A percentile compares a stretch with the other conserved stretches of the same genome.
phyloP scores from a whole-genome alignment of 1,140 invertebrate species.

The Aplysia californica region DNA sequence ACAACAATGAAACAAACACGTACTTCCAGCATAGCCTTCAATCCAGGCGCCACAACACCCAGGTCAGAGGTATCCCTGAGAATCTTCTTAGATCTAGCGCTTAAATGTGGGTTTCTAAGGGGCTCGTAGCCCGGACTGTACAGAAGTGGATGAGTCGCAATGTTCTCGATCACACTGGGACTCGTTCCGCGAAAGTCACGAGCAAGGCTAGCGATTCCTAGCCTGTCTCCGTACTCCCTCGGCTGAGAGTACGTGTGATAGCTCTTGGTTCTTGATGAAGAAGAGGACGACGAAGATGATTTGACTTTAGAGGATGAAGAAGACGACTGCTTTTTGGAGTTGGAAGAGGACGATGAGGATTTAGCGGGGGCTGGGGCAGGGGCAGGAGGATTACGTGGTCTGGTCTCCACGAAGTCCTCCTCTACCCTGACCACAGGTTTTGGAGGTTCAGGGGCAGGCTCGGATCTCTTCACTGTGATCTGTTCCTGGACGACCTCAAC shows the following conservation, averaged over 20 bases:
- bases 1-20: neutral
- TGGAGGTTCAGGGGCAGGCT: slow-evolving; percentile 21
- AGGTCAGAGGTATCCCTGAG: slow-evolving; percentile 56
- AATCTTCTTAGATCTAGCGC: slow-evolving; percentile 58
- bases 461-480: slow-evolving; percentile 28
- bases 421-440: slow-evolving; percentile 21
- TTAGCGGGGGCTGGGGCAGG: slow-evolving; percentile 10
- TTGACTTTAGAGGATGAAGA: slow-evolving; percentile 12
- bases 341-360: slow-evolving; percentile 11
- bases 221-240: slow-evolving; percentile 30
- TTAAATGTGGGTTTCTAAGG: slow-evolving; percentile 42
- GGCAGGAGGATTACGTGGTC: slow-evolving; percentile 29
- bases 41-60: slow-evolving; percentile 49
- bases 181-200: slow-evolving; percentile 54
- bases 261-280: neutral
- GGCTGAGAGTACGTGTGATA: slow-evolving; percentile 26
- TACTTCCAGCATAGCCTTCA: slow-evolving; percentile 62
- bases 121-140: slow-evolving; percentile 49
- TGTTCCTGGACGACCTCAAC: neutral
- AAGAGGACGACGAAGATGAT: too few species aligned
- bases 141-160: slow-evolving; percentile 54
- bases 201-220: slow-evolving; percentile 26
- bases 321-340: slow-evolving; percentile 18
- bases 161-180: slow-evolving; percentile 57
- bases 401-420: slow-evolving; percentile 17